A percentile compares a stretch with the other conserved stretches of the same genome.
These are phyloP conservation scores for Chironomus tepperi DNA, from an alignment of 1,140 invertebrate species.

Conservation along the genomic window DNA sequence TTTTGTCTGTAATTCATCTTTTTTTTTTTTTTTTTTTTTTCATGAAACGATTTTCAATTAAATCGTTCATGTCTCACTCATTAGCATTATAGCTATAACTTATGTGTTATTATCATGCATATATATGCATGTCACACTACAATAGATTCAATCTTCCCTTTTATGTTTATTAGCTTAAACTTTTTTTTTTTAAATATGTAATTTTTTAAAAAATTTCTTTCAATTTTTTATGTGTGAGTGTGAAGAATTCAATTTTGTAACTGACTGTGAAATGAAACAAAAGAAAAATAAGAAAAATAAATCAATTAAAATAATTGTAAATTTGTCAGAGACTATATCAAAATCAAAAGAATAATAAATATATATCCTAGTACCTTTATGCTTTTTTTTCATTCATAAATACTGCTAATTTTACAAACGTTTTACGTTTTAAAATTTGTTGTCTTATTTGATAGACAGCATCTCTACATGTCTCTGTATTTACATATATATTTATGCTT, in stretches of 20 bases:
- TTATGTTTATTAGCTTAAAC: background rate
- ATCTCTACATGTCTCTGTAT: background rate
- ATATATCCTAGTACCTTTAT: background rate
- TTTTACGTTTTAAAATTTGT: too few species aligned
- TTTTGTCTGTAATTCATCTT: too few species aligned
- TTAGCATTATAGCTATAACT: constrained; percentile 6
- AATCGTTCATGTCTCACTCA: constrained; percentile 19
- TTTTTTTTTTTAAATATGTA: constrained; percentile 6
- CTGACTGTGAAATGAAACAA: constrained; percentile 18
- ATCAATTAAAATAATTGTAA: constrained; percentile 23
- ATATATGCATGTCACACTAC: background rate
- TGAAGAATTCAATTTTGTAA: constrained; percentile 23
- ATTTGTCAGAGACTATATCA: background rate
- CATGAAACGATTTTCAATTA: constrained; percentile 8
- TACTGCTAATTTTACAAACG: too few species aligned
- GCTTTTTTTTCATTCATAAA: too few species aligned
- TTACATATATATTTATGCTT: constrained; percentile 7
- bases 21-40: background rate
- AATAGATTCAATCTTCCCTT: background rate
- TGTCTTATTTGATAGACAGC: too few species aligned
- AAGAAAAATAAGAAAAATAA: constrained; percentile 16
- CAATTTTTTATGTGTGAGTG: constrained; percentile 2
- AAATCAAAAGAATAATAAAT: constrained; percentile 23
- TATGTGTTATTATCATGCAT: background rate
- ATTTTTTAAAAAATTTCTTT: background rate